phyloP scores from a whole-genome alignment of 2,113 vertebrate species.

The Hippolais icterina region DNA sequence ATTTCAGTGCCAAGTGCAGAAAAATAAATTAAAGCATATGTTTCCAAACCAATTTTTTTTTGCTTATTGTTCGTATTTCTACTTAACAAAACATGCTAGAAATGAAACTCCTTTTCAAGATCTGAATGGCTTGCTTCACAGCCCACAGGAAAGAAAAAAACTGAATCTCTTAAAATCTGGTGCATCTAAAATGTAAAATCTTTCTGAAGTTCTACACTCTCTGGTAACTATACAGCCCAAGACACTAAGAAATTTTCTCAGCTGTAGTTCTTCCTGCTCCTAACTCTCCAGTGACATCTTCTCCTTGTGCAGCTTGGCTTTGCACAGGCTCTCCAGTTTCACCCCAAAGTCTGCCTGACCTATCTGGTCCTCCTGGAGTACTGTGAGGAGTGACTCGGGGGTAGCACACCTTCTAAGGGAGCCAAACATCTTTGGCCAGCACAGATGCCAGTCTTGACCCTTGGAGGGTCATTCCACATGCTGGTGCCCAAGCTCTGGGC shows the following conservation, averaged over 20 bases:
- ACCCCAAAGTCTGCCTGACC: neutral
- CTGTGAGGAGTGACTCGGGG: neutral
- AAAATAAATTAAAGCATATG: neutral
- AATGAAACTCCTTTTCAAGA: neutral
- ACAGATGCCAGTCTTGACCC: neutral
- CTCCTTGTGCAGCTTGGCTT: neutral
- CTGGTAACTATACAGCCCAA: neutral
- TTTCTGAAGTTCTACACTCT: neutral
- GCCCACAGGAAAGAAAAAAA: neutral
- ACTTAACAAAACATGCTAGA: neutral
- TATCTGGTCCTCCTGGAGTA: neutral
- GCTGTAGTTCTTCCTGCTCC: neutral
- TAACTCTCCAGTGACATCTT: neutral
- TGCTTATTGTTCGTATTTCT: neutral
- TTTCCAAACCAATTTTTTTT: neutral
- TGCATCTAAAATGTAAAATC: neutral
- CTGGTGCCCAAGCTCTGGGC: neutral
- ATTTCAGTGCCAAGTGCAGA: neutral
- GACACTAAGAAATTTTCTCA: neutral
- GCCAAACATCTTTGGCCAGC: neutral
- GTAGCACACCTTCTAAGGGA: neutral
- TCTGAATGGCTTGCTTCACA: neutral
- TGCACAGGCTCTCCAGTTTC: neutral
- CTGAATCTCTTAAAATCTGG: neutral
- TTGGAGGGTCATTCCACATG: rapidly evolving